Conservation (phyloP, 2,888 invertebrate species). For the Macrophya annulata region DNA sequence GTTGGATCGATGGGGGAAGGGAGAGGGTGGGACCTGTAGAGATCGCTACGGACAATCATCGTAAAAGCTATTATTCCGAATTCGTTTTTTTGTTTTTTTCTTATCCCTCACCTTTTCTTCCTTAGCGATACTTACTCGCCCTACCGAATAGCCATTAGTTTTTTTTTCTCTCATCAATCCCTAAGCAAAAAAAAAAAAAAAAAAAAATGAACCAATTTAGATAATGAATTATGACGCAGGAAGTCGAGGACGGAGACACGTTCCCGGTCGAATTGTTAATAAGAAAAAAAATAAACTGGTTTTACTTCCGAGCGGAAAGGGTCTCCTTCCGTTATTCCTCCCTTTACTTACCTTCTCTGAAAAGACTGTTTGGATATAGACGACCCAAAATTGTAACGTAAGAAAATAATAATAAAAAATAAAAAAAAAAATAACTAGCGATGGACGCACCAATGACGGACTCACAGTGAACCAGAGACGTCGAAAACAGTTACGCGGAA, state of each 20-base stretch:
- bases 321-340: neutral
- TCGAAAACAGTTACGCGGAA: conserved; percentile 22
- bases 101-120: conserved; percentile 9
- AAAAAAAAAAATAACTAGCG: neutral
- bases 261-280: neutral
- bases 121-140: neutral
- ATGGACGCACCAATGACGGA: neutral
- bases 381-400: neutral
- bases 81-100: neutral
- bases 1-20: neutral
- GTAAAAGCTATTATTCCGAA: conserved; percentile 24
- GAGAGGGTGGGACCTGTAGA: neutral
- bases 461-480: conserved; percentile 9
- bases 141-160: neutral
- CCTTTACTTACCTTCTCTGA: neutral
- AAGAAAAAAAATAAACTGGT: conserved; percentile 1
- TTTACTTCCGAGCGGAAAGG: neutral
- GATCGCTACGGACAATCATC: conserved; percentile 34
- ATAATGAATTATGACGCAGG: conserved; percentile 8
- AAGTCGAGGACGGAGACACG: neutral
- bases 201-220: neutral
- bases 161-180: neutral
- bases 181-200: neutral
- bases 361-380: neutral
- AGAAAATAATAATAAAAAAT: neutral